Evolutionary conservation across 2,113 vertebrate genomes (phyloP), one percentile per base, ranked within the genome.

Genomic region (Andinoacara biseriatus): DNA sequence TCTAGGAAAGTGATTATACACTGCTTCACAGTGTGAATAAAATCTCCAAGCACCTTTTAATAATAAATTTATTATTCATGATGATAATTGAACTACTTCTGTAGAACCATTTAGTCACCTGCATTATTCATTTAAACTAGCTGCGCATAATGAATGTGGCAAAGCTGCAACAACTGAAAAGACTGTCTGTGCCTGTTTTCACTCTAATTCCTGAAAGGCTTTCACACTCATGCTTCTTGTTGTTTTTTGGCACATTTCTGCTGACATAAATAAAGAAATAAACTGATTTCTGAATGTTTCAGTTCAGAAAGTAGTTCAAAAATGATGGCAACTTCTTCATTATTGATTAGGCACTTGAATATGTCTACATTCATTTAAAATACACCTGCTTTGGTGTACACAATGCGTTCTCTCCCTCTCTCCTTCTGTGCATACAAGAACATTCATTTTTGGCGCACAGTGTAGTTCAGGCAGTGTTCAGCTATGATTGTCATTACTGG

Each of bases 121-220:
- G 88, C 93, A 93, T 93, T 93, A 93, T 94, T 93, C 88, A 93
- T 92, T 82, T 80, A 81, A 89, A 88, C 59, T 85, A 81, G 80
- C 74, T 81, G 82, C 90, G 89, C 79, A 92, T 94, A 92, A 94
- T 91, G 79, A 91, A 92, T 92, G 82, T 81, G 84, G 83, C 65
- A 84, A 69, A 76, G 35, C 65, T 87, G 85, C 84, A 78, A 82
- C 74, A 84, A 83, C 82, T 87, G 85, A 86, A 87, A 80, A 83
- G 80, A 46, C 40, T 18, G 67, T 72, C 60, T 79, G 80, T 38
- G 75, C 63, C 72, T 86, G 77, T 83, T 89, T 81, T 80, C 81
- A 60, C 74, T 88, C 82, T 85, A 75, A 67, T 80, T 54, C 65
- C 78, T 31, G 14, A n/a, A 26, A 83, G 84, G 61, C 38, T 78